Evolutionary conservation across 2,888 invertebrate species (phyloP), one percentile per base, ranked within the genome.

Genomic region (Ectemnius lituratus): DNA sequence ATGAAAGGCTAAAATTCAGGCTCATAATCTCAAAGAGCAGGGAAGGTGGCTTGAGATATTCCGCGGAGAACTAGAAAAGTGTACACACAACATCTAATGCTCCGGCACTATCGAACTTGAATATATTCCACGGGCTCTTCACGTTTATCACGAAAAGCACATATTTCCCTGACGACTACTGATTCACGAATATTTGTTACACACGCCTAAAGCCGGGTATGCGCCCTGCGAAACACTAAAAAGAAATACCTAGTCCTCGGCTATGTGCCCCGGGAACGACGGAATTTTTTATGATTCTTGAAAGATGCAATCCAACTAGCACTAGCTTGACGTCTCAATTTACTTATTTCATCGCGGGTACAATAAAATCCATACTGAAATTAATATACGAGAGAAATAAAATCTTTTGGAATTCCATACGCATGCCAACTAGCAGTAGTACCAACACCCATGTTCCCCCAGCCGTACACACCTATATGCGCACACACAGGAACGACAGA

Each of bases 1-100:
- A 78, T 73, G 71, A 80, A 82, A 82, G 72, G 72, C 74, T 78
- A 82, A 73, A 70, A 78, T 63, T 62, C 49, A 61, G 70, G 63
- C 52, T 79, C 81, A 82, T 82, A 79, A 77, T 82, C 72, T 69
- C 61, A 67, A 57, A 67, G 49, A 49, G n/a, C 37, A 27, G 16
- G n/a, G 23, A 69, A 63, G 63, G 47, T 47, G 57, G 27, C 45
- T 61, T 27, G 56, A 45, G 20, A 46, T 67, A 62, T 57, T 67
- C 46, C 14, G 37, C 60, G 46, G 56, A 8, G 20, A 62, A 65
- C 58, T 56, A 47, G 62, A 67, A 67, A 58, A 52, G 20, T 64
- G 14, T 57, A 16, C 59, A 76, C 64, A 70, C 28, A 68, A 78
- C 73, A 70, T 76, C 16, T 66, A 73, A 70, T 56, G 65, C 47